Conservation (phyloP, 2,888 invertebrate species). For the Timandra comae region DNA sequence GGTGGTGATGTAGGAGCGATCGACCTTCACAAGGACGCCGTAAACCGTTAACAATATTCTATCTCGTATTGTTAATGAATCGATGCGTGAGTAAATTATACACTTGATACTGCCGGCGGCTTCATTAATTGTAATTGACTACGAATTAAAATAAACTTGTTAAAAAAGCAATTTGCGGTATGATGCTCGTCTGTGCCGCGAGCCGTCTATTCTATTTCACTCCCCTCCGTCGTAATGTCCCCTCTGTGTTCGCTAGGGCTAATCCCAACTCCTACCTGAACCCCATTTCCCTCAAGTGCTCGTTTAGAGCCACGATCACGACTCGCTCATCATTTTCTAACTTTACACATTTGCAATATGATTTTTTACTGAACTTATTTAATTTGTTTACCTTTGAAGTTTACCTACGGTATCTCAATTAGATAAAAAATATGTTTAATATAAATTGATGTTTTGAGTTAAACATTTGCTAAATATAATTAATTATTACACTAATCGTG, state of each 20-base stretch:
- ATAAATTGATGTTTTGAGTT: too few relatives aligned
- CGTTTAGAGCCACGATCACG: constrained; percentile 40
- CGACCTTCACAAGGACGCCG: constrained; percentile 67
- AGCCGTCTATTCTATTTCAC: constrained; percentile 34
- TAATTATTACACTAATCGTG: too few relatives aligned
- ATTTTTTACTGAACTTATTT: constrained; percentile 25
- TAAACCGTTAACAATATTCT: constrained; percentile 1
- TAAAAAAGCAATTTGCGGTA: constrained; percentile 40
- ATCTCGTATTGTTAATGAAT: constrained; percentile 5
- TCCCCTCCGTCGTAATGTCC: constrained; percentile 29
- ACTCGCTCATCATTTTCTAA: constrained; percentile 37
- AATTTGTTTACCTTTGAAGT: constrained; percentile 18
- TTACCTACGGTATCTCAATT: constrained; percentile 3
- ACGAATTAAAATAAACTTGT: constrained; percentile 31
- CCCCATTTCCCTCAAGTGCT: constrained; percentile 46
- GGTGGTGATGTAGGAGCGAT: constrained; percentile 30
- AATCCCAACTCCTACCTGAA: constrained; percentile 36
- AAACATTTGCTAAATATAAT: too few relatives aligned
- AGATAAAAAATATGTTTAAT: neutral
- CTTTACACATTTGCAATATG: constrained; percentile 27
- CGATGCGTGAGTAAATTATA: constrained; percentile 20
- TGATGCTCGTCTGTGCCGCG: constrained; percentile 29
- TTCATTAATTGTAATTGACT: constrained; percentile 29
- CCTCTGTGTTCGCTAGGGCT: constrained; percentile 22
- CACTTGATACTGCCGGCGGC: constrained; percentile 26